Percentiles rank a stretch among this genome's conserved stretches.
These are phyloP conservation scores for Hyppa rectilinea DNA, from an alignment of 2,888 invertebrate genomes.

Conservation along the genomic window DNA sequence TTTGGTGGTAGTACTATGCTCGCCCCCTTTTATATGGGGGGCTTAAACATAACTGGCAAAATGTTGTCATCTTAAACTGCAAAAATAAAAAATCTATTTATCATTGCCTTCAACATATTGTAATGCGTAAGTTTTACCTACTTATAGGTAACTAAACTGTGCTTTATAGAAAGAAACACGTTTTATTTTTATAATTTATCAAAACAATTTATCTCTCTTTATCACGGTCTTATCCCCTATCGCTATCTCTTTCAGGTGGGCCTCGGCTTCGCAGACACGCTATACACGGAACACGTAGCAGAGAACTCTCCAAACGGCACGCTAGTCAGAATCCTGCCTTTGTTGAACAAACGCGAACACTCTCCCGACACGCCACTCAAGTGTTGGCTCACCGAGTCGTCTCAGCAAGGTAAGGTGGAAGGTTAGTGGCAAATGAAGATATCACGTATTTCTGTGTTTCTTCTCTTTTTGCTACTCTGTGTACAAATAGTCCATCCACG, in stretches of 20 bases:
- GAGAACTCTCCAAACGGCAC: constrained; percentile 94
- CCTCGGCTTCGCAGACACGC: constrained; percentile 96
- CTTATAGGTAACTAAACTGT: not conserved
- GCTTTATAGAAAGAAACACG: not conserved
- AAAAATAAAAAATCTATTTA: no score
- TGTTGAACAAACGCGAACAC: constrained; percentile 93
- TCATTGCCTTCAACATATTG: no score
- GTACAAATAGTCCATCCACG: no score
- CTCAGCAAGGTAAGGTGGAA: constrained; percentile 91
- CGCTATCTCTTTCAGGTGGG: constrained; percentile 90
- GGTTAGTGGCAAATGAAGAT: constrained; percentile 45
- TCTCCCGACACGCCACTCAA: constrained; percentile 93
- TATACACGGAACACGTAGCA: constrained; percentile 95
- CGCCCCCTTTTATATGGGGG: no score
- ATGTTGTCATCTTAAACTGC: no score
- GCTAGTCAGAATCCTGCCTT: constrained; percentile 93
- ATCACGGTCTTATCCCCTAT: not conserved
- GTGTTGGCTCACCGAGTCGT: constrained; percentile 95
- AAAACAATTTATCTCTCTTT: not conserved
- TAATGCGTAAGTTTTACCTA: not conserved
- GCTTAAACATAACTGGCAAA: no score
- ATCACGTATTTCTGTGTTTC: constrained; percentile 14
- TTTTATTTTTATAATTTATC: not conserved
- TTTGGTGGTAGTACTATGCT: no score
- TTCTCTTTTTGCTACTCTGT: constrained; percentile 25